A percentile compares a stretch with the other conserved stretches of the same genome.
Conservation (phyloP, 2,888 invertebrate species). For the Himalopsyche anomala region DNA sequence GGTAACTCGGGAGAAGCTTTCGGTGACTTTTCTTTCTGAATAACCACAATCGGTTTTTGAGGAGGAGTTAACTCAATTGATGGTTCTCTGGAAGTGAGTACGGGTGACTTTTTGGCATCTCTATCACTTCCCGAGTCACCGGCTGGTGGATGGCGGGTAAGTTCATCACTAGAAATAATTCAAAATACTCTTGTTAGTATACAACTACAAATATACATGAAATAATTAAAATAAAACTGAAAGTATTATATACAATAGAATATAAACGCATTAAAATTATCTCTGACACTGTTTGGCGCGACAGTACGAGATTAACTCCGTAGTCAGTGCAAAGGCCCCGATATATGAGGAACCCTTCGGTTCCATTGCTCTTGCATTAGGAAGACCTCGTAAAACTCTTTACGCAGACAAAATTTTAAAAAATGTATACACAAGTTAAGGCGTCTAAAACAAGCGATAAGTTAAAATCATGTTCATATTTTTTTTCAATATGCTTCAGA, state of each 20-base stretch:
- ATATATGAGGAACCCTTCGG: no score
- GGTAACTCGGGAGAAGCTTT: not conserved
- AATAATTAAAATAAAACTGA: no score
- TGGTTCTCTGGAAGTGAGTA: constrained; percentile 8
- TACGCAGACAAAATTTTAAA: not conserved
- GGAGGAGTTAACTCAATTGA: constrained; percentile 1
- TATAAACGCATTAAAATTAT: no score
- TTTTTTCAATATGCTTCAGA: no score
- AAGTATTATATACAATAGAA: no score
- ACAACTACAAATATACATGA: no score
- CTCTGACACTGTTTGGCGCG: no score
- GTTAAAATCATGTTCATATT: no score
- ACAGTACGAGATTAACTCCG: no score
- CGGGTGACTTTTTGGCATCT: constrained; percentile 28
- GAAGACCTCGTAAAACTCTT: no score
- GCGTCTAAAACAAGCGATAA: not conserved
- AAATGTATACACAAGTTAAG: not conserved
- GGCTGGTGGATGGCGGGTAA: constrained; percentile 60
- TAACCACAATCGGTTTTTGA: not conserved
- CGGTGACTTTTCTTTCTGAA: constrained; percentile 4
- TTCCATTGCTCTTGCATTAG: no score
- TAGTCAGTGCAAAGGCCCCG: no score
- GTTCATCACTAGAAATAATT: constrained; percentile 56
- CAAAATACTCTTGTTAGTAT: not conserved
- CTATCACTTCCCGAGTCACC: constrained; percentile 62